These are phyloP conservation scores for Ischnura elegans DNA, from an alignment of 2,888 invertebrate genomes.

Conservation along the genomic window DNA sequence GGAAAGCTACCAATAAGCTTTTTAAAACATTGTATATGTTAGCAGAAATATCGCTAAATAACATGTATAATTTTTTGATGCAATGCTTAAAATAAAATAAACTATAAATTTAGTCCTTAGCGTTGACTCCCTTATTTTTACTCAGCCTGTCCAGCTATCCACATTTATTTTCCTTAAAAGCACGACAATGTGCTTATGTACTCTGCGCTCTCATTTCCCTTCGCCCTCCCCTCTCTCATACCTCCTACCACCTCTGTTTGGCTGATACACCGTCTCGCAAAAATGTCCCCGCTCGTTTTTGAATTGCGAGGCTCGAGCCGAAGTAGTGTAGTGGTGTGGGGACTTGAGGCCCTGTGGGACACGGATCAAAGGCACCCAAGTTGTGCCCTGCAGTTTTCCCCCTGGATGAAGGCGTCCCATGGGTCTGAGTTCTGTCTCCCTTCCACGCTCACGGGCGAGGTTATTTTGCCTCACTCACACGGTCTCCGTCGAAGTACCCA, in stretches of 20 bases:
- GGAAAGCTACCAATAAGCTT: no score
- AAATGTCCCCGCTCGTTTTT: slow-evolving; percentile 25
- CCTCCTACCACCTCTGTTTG: not conserved
- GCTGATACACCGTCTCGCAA: not conserved
- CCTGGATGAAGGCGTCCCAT: slow-evolving; percentile 14
- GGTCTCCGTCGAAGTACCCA: not conserved
- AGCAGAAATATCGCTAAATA: no score
- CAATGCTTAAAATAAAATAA: no score
- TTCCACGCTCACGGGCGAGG: not conserved
- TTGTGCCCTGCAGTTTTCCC: slow-evolving; percentile 16
- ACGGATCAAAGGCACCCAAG: slow-evolving; percentile 44
- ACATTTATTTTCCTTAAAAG: not conserved
- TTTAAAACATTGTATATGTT: no score
- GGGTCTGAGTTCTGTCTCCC: not conserved
- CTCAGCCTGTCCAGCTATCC: not conserved
- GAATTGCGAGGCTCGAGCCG: slow-evolving; percentile 27
- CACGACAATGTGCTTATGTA: not conserved
- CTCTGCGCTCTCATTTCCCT: not conserved
- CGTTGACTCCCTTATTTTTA: no score
- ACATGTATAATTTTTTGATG: no score
- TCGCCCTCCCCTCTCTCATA: not conserved
- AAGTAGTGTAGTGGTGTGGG: slow-evolving; percentile 11
- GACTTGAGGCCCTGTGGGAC: slow-evolving; percentile 53
- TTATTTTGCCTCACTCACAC: not conserved
- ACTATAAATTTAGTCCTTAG: no score